Conservation (phyloP, 2,888 invertebrate genomes). For the Melipona bicolor region DNA sequence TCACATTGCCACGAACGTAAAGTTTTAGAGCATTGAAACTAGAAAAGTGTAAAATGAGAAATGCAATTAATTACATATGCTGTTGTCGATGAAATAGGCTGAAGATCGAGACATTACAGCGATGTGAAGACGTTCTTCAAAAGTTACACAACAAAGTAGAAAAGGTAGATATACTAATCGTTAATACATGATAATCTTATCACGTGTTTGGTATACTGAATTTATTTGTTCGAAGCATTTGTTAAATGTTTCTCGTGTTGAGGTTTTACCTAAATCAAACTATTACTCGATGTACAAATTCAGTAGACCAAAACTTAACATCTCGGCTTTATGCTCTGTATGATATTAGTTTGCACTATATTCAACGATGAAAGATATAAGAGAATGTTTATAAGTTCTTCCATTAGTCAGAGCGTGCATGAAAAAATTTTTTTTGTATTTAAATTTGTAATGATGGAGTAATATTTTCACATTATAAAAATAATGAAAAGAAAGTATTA, state of each 20-base stretch:
- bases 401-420: neutral
- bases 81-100: slow-evolving; percentile 85
- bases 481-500: neutral
- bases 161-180: slow-evolving; percentile 84
- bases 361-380: slow-evolving; percentile 46
- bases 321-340: slow-evolving; percentile 26
- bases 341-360: neutral
- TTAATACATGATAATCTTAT: neutral
- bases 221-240: neutral
- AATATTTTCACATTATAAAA: neutral
- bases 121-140: slow-evolving; percentile 89
- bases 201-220: slow-evolving; percentile 16
- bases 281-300: slow-evolving; percentile 4
- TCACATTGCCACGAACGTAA: neutral
- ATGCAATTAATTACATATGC: slow-evolving; percentile 50
- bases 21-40: neutral
- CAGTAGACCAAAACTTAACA: slow-evolving; percentile 12
- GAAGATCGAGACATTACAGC: slow-evolving; percentile 88
- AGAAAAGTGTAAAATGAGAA: neutral
- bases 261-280: neutral
- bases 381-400: slow-evolving; percentile 12
- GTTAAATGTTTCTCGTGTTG: too few species aligned
- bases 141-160: slow-evolving; percentile 89
- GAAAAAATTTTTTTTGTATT: neutral
- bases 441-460: neutral